Evolutionary conservation across 1,140 invertebrate genomes (phyloP), one percentile per base, ranked within the genome.

Genomic region (Drosophila carrolli): DNA sequence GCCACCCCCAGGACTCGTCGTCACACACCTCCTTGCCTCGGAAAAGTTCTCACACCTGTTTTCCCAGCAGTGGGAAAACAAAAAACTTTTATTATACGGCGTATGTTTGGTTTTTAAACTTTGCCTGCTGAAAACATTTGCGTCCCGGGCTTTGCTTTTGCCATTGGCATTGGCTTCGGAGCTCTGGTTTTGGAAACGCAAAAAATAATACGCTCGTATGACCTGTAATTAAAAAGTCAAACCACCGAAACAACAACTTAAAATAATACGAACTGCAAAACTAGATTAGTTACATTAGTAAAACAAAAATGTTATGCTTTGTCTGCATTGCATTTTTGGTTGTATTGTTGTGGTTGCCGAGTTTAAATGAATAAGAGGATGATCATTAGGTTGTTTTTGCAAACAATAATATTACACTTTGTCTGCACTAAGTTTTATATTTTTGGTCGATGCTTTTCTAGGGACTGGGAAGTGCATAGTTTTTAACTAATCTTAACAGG

Each of bases 211-310:
- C 41, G 56, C 56, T 73, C 46, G 44, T 53, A 54, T 73, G 47
- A 46, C 47, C 48, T 37, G 68, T 61, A 73, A 73, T 73, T 73
- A 73, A 41, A 73, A 73, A 73, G 56, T 73, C 56, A 53, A 60
- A 73, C 67, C 55, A 50, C 40, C 47, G n/a, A 59, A 73, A 73
- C 47, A 50, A 46, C 23, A 72, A 16, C 27, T 61, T 73, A 60
- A 47, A 54, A 53, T 27, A 61, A 61, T 61, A 35, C 11, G 2
- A 27, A 11, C 19, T 61, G 27, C 56, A 73, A 54, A 73, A 73
- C 68, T 60, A 44, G 41, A 46, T 73, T 73, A 61, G 70, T 73
- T 60, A 8, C 14, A 73, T 73, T 53, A 4, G 32, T 19, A 19
- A 29, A 40, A 71, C 37, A 29, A 14, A 8, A 19, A 23, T 32